Conservation (phyloP, 1,140 invertebrate species). For the Lucilia sericata region DNA sequence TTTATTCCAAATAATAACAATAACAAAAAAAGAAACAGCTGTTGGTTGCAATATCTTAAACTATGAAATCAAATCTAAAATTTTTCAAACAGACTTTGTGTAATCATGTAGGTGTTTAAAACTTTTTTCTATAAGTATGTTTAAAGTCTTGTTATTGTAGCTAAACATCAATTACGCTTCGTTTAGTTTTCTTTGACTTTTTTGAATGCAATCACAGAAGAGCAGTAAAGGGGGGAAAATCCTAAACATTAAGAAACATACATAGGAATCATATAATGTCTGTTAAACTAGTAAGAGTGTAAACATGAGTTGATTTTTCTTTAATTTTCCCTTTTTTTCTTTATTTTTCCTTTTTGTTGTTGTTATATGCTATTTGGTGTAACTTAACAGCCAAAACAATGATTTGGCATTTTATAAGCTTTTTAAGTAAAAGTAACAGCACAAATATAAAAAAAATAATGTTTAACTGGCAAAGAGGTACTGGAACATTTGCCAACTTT, state of each 20-base stretch:
- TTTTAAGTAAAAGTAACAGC: no score
- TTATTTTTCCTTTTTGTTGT: not conserved
- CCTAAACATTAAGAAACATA: not conserved
- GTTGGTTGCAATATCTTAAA: no score
- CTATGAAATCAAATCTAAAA: no score
- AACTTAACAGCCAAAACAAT: conserved; percentile 16
- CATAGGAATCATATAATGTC: not conserved
- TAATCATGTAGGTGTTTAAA: no score
- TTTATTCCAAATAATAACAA: no score
- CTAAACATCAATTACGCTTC: conserved; percentile 13
- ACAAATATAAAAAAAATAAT: no score
- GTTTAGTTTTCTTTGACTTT: not conserved
- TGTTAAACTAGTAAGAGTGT: not conserved
- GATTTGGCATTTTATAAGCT: not conserved
- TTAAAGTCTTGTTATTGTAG: not conserved
- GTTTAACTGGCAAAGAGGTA: no score
- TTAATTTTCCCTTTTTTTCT: conserved; percentile 1
- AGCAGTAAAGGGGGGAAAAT: not conserved
- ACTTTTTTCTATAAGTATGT: no score
- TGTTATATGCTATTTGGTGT: not conserved
- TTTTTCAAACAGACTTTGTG: no score
- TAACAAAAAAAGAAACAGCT: no score
- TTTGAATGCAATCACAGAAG: not conserved
- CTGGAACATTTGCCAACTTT: not conserved
- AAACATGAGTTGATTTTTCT: conserved; percentile 3